Conservation (phyloP, 2,113 vertebrate species). For the Anarrhichthys ocellatus region DNA sequence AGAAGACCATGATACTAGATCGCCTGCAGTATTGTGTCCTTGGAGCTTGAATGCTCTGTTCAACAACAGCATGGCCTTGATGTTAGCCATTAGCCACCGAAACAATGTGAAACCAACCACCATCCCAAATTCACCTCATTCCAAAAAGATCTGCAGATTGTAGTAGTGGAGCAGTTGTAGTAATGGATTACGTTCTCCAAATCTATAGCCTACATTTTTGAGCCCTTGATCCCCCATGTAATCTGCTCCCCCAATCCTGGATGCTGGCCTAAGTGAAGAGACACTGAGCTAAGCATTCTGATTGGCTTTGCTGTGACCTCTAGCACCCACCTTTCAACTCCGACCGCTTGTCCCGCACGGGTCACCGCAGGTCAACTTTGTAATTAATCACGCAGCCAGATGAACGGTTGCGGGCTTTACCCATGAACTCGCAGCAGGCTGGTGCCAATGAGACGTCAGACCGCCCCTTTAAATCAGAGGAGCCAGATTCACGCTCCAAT, state of each 20-base stretch:
- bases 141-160: slow-evolving; percentile 13
- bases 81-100: background rate
- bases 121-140: background rate
- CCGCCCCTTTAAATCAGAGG: background rate
- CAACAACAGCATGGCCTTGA: background rate
- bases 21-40: background rate
- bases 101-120: slow-evolving; percentile 13
- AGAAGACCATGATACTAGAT: background rate
- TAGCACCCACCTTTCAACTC: slow-evolving; percentile 32
- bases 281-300: slow-evolving; percentile 43
- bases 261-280: slow-evolving; percentile 15
- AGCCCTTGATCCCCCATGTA: slow-evolving; percentile 58
- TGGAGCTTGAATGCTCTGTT: slow-evolving; percentile 2
- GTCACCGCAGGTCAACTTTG: slow-evolving; percentile 62
- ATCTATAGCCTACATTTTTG: slow-evolving; percentile 48
- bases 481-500: slow-evolving; percentile 5
- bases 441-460: background rate
- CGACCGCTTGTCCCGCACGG: slow-evolving; percentile 35
- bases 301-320: slow-evolving; percentile 63
- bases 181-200: slow-evolving; percentile 51
- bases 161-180: slow-evolving; percentile 25
- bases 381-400: slow-evolving; percentile 63
- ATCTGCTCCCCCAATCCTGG: slow-evolving; percentile 46
- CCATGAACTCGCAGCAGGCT: slow-evolving; percentile 17
- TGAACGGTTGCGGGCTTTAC: slow-evolving; percentile 20